Evolutionary conservation across 1,140 invertebrate genomes (phyloP).

Genomic region (Micrasema minimum): DNA sequence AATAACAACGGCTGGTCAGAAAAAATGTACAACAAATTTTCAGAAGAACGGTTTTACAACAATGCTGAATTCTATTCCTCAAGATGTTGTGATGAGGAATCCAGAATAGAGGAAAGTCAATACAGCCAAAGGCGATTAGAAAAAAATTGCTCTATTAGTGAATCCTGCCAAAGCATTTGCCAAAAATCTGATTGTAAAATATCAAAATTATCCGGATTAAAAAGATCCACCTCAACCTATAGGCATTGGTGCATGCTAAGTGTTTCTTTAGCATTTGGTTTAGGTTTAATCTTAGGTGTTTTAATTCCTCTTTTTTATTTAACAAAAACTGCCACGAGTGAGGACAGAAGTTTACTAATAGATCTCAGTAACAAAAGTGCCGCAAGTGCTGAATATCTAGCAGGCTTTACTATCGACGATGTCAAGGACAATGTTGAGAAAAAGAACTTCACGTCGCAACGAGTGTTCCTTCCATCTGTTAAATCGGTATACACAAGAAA

Average conservation of each 20-base stretch:
- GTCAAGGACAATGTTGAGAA: slow-evolving; percentile 13
- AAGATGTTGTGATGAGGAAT: slow-evolving; percentile 25
- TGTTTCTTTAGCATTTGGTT: slow-evolving; percentile 45
- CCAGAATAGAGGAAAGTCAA: slow-evolving; percentile 11
- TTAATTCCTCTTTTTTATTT: slow-evolving; percentile 44
- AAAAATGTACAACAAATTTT: neutral
- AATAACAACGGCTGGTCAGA: slow-evolving; percentile 8
- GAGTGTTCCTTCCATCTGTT: slow-evolving; percentile 33
- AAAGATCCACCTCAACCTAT: slow-evolving; percentile 20
- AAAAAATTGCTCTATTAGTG: slow-evolving; percentile 7
- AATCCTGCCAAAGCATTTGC: slow-evolving; percentile 13
- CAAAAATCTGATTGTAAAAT: slow-evolving; percentile 9
- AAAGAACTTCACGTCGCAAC: slow-evolving; percentile 14
- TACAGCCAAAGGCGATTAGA: slow-evolving; percentile 4
- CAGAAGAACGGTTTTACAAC: neutral
- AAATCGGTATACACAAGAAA: slow-evolving; percentile 18
- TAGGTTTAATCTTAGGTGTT: slow-evolving; percentile 49
- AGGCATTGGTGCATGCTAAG: slow-evolving; percentile 46
- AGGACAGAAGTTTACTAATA: neutral
- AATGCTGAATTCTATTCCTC: slow-evolving; percentile 27
- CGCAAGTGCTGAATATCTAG: neutral
- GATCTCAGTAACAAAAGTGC: slow-evolving; percentile 9
- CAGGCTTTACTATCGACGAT: slow-evolving; percentile 31
- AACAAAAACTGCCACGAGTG: slow-evolving; percentile 33
- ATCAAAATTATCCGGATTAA: neutral